These are phyloP conservation scores for Rhinolophus sinicus DNA, from an alignment of 2,113 vertebrate species.

Conservation along the genomic window DNA sequence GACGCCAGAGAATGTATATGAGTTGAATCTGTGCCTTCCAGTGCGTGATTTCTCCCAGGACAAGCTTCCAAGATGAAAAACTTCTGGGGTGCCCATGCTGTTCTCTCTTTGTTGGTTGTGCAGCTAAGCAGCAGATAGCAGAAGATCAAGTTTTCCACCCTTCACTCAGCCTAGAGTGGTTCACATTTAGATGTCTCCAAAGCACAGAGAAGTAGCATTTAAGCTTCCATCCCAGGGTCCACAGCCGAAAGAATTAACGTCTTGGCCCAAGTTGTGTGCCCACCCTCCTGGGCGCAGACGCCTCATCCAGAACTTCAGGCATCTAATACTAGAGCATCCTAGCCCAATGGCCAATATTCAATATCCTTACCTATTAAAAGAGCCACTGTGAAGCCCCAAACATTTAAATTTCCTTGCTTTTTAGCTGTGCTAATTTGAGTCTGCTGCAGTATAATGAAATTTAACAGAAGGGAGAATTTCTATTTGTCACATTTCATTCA, in stretches of 20 bases:
- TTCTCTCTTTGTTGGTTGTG: not conserved
- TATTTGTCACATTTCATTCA: not conserved
- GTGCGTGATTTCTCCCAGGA: not conserved
- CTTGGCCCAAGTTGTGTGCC: not conserved
- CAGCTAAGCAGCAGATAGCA: not conserved
- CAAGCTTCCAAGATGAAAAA: not conserved
- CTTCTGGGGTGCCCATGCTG: not conserved
- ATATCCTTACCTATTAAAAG: not conserved
- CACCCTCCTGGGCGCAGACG: not conserved
- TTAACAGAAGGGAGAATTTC: constrained; percentile 13
- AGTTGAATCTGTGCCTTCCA: not conserved
- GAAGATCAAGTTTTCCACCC: not conserved
- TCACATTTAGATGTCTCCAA: not conserved
- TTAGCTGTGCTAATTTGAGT: not conserved
- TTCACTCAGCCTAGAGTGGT: not conserved
- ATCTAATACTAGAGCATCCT: not conserved
- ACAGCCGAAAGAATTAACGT: not conserved
- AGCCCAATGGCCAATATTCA: not conserved
- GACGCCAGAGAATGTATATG: not conserved
- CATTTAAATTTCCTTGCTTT: not conserved
- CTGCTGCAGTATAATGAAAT: not conserved
- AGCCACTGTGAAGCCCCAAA: not conserved
- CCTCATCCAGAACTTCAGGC: not conserved
- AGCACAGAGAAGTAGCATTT: not conserved
- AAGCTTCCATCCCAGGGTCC: not conserved